These are phyloP conservation scores for Rutilus rutilus DNA, from an alignment of 2,113 vertebrate genomes.

Conservation along the genomic window DNA sequence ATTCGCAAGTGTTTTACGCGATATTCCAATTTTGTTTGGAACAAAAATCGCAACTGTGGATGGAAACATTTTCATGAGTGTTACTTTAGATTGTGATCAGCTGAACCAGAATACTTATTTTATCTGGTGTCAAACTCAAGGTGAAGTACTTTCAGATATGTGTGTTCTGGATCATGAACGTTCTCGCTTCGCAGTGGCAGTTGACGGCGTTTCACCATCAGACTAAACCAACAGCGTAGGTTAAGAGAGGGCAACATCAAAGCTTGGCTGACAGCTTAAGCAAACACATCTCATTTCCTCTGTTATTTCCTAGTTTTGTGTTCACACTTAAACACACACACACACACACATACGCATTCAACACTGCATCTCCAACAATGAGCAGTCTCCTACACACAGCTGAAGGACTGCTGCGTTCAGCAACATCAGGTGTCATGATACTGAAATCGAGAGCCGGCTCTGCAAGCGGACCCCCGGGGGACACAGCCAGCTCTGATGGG, in stretches of 20 bases:
- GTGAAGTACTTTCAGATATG: not conserved
- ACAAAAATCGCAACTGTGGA: no score
- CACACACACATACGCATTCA: constrained; percentile 8
- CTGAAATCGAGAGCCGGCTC: not conserved
- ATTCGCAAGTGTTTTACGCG: no score
- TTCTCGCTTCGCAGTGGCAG: constrained; percentile 1
- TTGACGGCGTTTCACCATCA: not conserved
- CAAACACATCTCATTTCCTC: constrained; percentile 30
- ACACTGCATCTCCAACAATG: constrained; percentile 17
- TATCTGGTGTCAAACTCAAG: not conserved
- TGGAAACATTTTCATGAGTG: no score
- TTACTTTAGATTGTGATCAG: not conserved
- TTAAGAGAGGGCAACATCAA: constrained; percentile 26
- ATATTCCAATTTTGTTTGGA: no score
- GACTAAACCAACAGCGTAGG: not conserved
- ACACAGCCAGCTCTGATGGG: constrained; percentile 3
- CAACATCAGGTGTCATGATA: constrained; percentile 14
- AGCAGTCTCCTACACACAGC: not conserved
- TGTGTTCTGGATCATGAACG: not conserved
- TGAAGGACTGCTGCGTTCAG: not conserved
- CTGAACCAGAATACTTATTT: not conserved
- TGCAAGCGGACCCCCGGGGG: not conserved
- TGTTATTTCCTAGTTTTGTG: constrained; percentile 16
- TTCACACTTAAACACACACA: constrained; percentile 22
- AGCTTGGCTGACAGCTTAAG: not conserved